Evolutionary conservation across 2,113 vertebrate genomes (phyloP).

Genomic region (Pantherophis guttatus): DNA sequence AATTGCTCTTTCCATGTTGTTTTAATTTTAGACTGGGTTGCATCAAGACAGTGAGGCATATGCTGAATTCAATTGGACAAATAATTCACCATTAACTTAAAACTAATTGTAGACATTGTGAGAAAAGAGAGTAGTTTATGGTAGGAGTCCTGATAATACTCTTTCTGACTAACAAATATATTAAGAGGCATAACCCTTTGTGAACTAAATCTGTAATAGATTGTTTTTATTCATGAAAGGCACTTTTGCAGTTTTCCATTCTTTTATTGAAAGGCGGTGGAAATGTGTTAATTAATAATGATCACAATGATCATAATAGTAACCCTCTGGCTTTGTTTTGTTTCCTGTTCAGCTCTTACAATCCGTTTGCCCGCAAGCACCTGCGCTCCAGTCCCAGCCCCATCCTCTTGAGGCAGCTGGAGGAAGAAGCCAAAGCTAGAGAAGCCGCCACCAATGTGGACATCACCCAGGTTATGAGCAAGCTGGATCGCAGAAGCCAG

Average conservation of each 20-base stretch:
- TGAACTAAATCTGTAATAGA: background rate
- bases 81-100: background rate
- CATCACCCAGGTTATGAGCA: conserved; percentile 99
- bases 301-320: background rate
- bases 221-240: background rate
- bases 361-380: conserved; percentile 83
- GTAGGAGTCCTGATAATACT: background rate
- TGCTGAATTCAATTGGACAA: background rate
- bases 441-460: conserved; percentile 86
- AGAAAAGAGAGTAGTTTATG: background rate
- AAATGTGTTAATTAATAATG: background rate
- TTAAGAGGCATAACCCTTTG: background rate
- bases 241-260: background rate
- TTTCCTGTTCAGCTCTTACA: conserved; percentile 62
- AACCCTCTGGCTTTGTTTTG: background rate
- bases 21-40: background rate
- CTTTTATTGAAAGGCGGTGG: background rate
- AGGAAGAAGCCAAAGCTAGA: conserved; percentile 85
- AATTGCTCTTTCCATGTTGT: background rate
- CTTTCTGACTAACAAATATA: background rate
- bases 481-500: conserved; percentile 88
- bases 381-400: conserved; percentile 90
- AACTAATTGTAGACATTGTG: background rate
- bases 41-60: background rate
- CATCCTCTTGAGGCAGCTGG: conserved; percentile 85